These are phyloP conservation scores for Oreochromis tanganicae DNA, from an alignment of 2,113 vertebrate genomes.

Conservation along the genomic window DNA sequence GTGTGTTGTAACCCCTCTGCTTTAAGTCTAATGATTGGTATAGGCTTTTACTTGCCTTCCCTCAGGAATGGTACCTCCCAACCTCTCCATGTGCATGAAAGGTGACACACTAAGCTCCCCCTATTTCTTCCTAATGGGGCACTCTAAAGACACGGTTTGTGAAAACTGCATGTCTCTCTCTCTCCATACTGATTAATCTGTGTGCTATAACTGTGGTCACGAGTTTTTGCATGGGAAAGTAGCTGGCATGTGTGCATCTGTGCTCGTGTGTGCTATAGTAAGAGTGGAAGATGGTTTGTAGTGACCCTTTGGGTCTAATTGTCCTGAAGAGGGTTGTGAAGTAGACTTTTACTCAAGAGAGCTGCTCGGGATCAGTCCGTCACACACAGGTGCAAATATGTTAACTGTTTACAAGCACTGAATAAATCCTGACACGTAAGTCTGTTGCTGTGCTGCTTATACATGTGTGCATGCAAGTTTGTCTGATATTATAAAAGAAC, in stretches of 20 bases:
- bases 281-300: slow-evolving; percentile 16
- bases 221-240: slow-evolving; percentile 1
- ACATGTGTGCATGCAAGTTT: slow-evolving; percentile 22
- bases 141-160: slow-evolving; percentile 99
- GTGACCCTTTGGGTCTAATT: slow-evolving; percentile 12
- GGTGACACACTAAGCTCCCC: slow-evolving; percentile 99
- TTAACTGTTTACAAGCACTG: not conserved
- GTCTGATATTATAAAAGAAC: not conserved
- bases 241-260: not conserved
- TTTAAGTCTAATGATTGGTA: slow-evolving; percentile 96
- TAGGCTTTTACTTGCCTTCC: slow-evolving; percentile 99
- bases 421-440: not conserved
- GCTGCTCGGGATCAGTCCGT: slow-evolving; percentile 7
- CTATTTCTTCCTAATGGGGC: slow-evolving; percentile 99
- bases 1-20: slow-evolving; percentile 81
- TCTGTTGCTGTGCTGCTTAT: not conserved
- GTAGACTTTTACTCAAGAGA: not conserved
- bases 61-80: slow-evolving; percentile 99
- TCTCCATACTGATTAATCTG: slow-evolving; percentile 47
- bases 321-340: slow-evolving; percentile 13
- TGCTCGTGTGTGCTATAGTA: not conserved
- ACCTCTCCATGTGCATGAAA: slow-evolving; percentile 99
- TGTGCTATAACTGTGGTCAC: not conserved
- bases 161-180: slow-evolving; percentile 83
- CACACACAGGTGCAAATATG: not conserved